phyloP scores from a whole-genome alignment of 1,140 invertebrate species.

The Trachymyrmex septentrionalis region DNA sequence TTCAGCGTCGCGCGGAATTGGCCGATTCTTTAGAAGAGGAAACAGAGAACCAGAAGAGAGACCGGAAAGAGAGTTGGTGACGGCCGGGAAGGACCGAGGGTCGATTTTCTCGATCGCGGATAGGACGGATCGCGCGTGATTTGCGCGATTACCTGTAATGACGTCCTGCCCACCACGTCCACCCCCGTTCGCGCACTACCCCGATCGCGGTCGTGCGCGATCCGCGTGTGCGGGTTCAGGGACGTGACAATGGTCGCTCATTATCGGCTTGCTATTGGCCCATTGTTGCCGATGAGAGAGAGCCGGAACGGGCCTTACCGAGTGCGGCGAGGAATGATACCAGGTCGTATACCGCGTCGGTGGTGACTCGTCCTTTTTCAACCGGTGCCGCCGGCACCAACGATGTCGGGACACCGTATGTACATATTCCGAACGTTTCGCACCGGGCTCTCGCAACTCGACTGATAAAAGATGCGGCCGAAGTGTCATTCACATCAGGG shows the following conservation, averaged over 20 bases:
- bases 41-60: constrained; percentile 46
- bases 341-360: constrained; percentile 75
- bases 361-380: constrained; percentile 81
- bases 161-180: constrained; percentile 68
- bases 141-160: constrained; percentile 84
- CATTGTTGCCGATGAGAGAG: constrained; percentile 84
- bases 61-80: constrained; percentile 43
- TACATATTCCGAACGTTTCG: constrained; percentile 52
- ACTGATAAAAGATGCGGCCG: constrained; percentile 66
- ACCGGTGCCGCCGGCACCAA: constrained; percentile 71
- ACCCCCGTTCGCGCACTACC: constrained; percentile 46
- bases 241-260: constrained; percentile 84
- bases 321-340: constrained; percentile 82
- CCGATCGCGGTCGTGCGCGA: constrained; percentile 79
- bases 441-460: constrained; percentile 10
- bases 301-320: constrained; percentile 84
- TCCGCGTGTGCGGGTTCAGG: constrained; percentile 81
- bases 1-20: constrained; percentile 1
- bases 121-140: constrained; percentile 77
- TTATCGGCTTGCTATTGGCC: constrained; percentile 85
- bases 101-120: constrained; percentile 81
- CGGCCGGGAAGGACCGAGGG: constrained; percentile 21
- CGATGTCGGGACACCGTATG: constrained; percentile 48
- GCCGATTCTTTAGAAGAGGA: constrained; percentile 9
- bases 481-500: constrained; percentile 12